These are phyloP conservation scores for Drosophila meridiana DNA, from an alignment of 2,888 invertebrate species.

Conservation along the genomic window DNA sequence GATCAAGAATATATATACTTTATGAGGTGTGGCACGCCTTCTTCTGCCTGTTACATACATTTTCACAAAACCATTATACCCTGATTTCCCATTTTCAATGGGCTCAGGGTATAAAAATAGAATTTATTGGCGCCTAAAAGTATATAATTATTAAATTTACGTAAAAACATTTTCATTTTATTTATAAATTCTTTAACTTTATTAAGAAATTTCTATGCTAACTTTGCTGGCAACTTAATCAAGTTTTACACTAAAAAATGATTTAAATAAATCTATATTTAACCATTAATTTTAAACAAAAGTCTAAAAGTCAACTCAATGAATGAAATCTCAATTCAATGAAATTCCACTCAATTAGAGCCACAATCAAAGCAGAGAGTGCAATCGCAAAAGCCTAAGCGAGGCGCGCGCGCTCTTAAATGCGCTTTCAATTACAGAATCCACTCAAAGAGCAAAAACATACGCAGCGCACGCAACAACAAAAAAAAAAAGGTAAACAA, in stretches of 20 bases:
- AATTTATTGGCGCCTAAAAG: not conserved
- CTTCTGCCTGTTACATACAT: too few relatives aligned
- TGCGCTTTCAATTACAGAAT: not conserved
- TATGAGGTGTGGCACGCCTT: too few relatives aligned
- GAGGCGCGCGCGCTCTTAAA: constrained; percentile 27
- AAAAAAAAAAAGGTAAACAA: constrained; percentile 62
- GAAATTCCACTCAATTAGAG: not conserved
- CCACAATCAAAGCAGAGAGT: not conserved
- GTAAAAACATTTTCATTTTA: too few relatives aligned
- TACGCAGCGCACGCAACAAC: constrained; percentile 22
- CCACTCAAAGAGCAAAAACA: constrained; percentile 16
- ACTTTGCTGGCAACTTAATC: too few relatives aligned
- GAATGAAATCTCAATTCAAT: not conserved
- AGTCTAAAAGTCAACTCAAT: too few relatives aligned
- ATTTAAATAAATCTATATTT: not conserved
- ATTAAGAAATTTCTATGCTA: too few relatives aligned
- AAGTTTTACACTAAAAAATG: not conserved
- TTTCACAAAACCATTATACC: too few relatives aligned
- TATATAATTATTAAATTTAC: not conserved
- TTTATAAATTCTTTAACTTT: too few relatives aligned
- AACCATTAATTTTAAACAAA: not conserved
- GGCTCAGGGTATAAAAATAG: too few relatives aligned
- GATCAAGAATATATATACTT: too few relatives aligned
- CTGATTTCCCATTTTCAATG: too few relatives aligned
- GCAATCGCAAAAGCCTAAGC: not conserved